Base-by-base conservation (phyloP, 2,888 invertebrate genomes). In the Gasteruption jaculator region DNA sequence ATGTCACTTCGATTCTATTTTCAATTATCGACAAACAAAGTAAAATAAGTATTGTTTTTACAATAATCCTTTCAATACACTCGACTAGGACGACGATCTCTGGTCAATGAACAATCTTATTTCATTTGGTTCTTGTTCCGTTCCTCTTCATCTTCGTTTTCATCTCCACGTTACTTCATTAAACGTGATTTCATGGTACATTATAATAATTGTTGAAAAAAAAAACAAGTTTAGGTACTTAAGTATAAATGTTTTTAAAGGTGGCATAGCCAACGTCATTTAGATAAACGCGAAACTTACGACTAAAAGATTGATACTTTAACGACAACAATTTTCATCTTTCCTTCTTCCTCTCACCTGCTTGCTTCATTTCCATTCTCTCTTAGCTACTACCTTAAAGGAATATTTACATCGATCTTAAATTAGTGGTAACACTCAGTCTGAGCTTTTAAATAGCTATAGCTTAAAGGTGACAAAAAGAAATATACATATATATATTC, bases 11-110 rank as follows among this genome's bases (percentile, higher is more conserved):
- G 30, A 31, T 31, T 44, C 44, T 44, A 44, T 44, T 40, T 44
- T 36, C 40, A 44, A 18, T 44, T 25, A 43, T 21, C 15, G 38
- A n/a, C 29, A 31, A 11, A 29, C 8, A 11, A 37, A 33, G 22
- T 41, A 24, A 20, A 20, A 27, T 41, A 33, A 29, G 14, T 15
- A n/a, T 37, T 56, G 50, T 46, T 49, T 45, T 58, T 58, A 61
- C 58, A 61, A 63, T 52, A 57, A 58, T 56, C 56, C 48, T 61
- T 56, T n/a, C 56, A 60, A 57, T 60, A 56, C 53, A 56, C 46
- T 55, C 57, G 63, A 63, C 63, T 63, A 63, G 64, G 54, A 46
- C 52, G 50, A 56, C 45, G n/a, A n/a, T n/a, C n/a, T n/a, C n/a
- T n/a, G n/a, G n/a, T n/a, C n/a, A n/a, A n/a, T n/a, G n/a, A n/a